Conservation (phyloP, 2,888 invertebrate species). For the Ophion obscuratus region DNA sequence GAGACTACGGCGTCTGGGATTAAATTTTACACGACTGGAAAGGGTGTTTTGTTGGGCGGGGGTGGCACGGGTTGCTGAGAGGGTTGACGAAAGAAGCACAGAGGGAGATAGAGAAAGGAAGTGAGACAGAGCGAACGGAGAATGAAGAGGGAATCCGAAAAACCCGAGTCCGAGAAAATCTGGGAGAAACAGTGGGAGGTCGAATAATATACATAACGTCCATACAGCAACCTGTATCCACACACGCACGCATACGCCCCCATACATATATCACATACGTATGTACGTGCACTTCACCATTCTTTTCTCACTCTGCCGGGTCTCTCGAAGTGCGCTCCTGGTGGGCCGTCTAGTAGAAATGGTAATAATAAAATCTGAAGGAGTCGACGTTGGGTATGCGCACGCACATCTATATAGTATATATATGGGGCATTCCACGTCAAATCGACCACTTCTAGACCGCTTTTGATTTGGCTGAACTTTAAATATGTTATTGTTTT, state of each 20-base stretch:
- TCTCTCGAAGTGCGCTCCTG: conserved; percentile 53
- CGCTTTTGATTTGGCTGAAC: too few relatives aligned
- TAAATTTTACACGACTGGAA: conserved; percentile 63
- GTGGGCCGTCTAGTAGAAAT: conserved; percentile 78
- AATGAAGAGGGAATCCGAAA: conserved; percentile 56
- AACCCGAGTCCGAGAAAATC: conserved; percentile 50
- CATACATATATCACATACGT: neutral
- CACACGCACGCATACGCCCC: neutral
- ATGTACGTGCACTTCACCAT: conserved; percentile 27
- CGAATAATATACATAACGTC: conserved; percentile 47
- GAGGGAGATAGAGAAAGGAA: conserved; percentile 40
- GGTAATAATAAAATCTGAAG: conserved; percentile 81
- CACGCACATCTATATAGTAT: neutral
- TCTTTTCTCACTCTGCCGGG: conserved; percentile 20
- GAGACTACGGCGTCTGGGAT: conserved; percentile 62
- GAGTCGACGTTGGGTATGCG: conserved; percentile 69
- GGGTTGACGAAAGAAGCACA: conserved; percentile 41
- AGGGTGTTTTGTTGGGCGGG: conserved; percentile 31
- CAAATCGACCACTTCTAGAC: too few relatives aligned
- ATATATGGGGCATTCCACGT: too few relatives aligned
- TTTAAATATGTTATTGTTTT: too few relatives aligned
- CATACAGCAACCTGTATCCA: conserved; percentile 17
- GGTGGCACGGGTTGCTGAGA: conserved; percentile 36
- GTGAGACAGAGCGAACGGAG: conserved; percentile 31
- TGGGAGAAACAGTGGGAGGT: conserved; percentile 42